A percentile compares a stretch with the other conserved stretches of the same genome.
phyloP scores from a whole-genome alignment of 2,113 vertebrate species.

The Parotia lawesii region DNA sequence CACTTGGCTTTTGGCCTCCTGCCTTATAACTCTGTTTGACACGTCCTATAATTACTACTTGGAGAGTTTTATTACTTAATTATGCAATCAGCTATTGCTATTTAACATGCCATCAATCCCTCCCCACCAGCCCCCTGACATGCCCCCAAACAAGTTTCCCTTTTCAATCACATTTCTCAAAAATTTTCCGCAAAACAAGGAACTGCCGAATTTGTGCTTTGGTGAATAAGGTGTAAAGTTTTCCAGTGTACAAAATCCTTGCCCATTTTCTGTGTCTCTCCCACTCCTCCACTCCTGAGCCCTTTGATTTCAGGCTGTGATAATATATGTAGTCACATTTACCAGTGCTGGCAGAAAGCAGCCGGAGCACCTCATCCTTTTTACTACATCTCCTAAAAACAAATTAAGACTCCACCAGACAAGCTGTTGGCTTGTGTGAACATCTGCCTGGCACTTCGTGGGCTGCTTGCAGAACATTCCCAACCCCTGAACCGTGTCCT shows the following conservation, averaged over 20 bases:
- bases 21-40: slow-evolving; percentile 32
- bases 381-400: slow-evolving; percentile 4
- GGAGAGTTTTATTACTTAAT: slow-evolving; percentile 55
- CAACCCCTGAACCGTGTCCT: not conserved
- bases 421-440: not conserved
- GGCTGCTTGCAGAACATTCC: not conserved
- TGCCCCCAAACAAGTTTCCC: not conserved
- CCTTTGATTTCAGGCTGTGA: not conserved
- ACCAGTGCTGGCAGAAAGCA: not conserved
- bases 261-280: not conserved
- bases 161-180: not conserved
- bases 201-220: not conserved
- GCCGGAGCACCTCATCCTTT: not conserved
- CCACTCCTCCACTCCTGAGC: not conserved
- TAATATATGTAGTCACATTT: not conserved
- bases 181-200: not conserved
- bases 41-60: not conserved
- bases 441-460: not conserved
- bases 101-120: not conserved
- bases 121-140: not conserved
- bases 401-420: slow-evolving; percentile 13
- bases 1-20: slow-evolving; percentile 32
- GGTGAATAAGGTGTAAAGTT: not conserved
- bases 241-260: not conserved
- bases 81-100: not conserved